Evolutionary conservation across 2,113 vertebrate species (phyloP), one percentile per base, ranked within the genome.

Genomic region (Sinocyclocheilus anshuiensis): DNA sequence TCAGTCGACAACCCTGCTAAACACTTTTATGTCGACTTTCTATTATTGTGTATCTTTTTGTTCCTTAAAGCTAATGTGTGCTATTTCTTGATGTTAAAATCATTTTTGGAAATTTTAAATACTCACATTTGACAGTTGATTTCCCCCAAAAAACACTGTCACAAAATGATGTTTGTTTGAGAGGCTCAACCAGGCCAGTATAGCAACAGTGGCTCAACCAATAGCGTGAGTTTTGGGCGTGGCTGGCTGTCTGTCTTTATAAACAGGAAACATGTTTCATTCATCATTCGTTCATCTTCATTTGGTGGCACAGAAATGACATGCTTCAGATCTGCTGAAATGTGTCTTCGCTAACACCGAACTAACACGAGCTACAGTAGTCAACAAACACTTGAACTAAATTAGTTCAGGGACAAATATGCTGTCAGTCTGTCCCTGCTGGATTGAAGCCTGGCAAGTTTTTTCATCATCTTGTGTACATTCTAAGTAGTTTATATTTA

Each of bases 401-500:
- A 77, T 29, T 53, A 24, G n/a, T 29, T 77, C 75, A 77, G 42
- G 12, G 48, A 15, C 48, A 77, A 20, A 55, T 6, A 50, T 4
- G 15, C 24, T 29, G 57, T n/a, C 6, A 24, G 12, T 45, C 78
- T 65, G 48, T 77, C 24, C 48, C 75, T 29, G 24, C 16, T 29
- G 75, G 24, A 77, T 77, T 53, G 55, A 42, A 61, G 13, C 3
- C 22, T 39, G 12, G 22, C 6, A 24, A 39, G 24, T n/a, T 48
- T 39, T 75, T 18, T 29, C n/a, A 48, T 61, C 16, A 26, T 42
- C 69, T n/a, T 26, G 55, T 26, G 55, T 63, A 36, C 48, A 13
- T 61, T 80, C 45, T 33, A 48, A 50, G 15, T 29, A 53, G 42
- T 88, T 86, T 72, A 77, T 55, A 83, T 78, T 83, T 59, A 36